These are phyloP conservation scores for Nomia melanderi DNA, from an alignment of 1,140 invertebrate genomes.

Conservation along the genomic window DNA sequence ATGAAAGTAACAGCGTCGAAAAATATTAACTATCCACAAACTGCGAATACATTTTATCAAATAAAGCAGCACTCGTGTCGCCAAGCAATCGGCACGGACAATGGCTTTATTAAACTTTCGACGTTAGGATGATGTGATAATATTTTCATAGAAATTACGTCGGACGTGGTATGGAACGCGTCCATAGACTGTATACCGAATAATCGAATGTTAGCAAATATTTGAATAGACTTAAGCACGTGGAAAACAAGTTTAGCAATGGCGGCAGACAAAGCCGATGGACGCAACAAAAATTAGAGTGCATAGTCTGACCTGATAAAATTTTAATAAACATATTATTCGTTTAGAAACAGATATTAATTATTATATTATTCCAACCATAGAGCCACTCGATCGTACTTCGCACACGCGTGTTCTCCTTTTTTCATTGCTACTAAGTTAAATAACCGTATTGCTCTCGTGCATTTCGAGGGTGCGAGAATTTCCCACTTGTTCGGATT, in stretches of 20 bases:
- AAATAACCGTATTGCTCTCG: neutral
- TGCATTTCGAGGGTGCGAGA: no score
- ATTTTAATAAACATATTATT: neutral
- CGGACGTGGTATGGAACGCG: neutral
- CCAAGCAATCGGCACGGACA: neutral
- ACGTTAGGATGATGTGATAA: slow-evolving; percentile 23
- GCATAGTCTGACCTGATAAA: neutral
- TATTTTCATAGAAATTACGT: slow-evolving; percentile 36
- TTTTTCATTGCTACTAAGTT: neutral
- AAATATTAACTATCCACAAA: neutral
- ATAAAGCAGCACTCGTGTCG: neutral
- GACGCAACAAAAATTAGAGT: slow-evolving; percentile 14
- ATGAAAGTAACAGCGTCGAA: neutral
- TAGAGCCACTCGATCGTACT: neutral
- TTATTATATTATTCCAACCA: no score
- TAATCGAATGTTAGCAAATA: slow-evolving; percentile 33
- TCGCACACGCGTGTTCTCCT: neutral
- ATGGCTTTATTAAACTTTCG: slow-evolving; percentile 28
- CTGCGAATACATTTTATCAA: neutral
- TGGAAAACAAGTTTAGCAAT: slow-evolving; percentile 18
- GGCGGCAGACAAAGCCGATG: neutral
- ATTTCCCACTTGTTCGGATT: neutral
- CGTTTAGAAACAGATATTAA: neutral
- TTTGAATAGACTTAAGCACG: slow-evolving; percentile 32
- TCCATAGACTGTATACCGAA: neutral